Conservation (phyloP, 2,113 vertebrate genomes). For the Columba livia region DNA sequence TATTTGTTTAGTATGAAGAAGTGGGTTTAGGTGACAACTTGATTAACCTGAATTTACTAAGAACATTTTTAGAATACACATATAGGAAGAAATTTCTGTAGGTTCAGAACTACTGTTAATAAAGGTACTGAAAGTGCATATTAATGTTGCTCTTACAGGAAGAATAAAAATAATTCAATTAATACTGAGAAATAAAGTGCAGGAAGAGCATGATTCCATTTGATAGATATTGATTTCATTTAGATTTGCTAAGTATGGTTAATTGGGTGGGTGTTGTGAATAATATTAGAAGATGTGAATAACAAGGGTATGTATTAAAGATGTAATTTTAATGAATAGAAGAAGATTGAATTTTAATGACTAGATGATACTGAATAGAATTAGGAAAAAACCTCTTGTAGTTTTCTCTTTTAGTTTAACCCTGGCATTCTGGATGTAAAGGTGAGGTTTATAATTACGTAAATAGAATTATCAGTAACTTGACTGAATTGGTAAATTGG, state of each 20-base stretch:
- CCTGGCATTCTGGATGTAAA: neutral
- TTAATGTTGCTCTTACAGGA: neutral
- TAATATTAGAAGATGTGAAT: conserved; percentile 61
- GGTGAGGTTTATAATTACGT: neutral
- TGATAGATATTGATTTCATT: conserved; percentile 70
- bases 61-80: conserved; percentile 1
- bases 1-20: neutral
- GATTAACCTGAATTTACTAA: neutral
- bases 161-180: conserved; percentile 58
- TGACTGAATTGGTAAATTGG: neutral
- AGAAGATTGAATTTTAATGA: conserved; percentile 55
- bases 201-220: conserved; percentile 44
- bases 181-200: conserved; percentile 47
- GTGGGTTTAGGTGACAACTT: neutral
- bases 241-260: conserved; percentile 55
- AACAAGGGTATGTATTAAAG: conserved; percentile 49
- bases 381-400: neutral
- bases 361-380: conserved; percentile 21
- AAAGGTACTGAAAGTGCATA: conserved; percentile 14
- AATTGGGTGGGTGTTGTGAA: conserved; percentile 58
- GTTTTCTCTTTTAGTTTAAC: neutral
- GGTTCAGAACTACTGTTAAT: conserved; percentile 31
- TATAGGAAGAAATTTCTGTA: conserved; percentile 7
- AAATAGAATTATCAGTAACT: neutral
- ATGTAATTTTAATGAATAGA: conserved; percentile 58